Evolutionary conservation across 64 coral and sea anemone species (phyloP), one percentile per base, ranked within the genome.

Genomic region (Cladopsammia gracilis): DNA sequence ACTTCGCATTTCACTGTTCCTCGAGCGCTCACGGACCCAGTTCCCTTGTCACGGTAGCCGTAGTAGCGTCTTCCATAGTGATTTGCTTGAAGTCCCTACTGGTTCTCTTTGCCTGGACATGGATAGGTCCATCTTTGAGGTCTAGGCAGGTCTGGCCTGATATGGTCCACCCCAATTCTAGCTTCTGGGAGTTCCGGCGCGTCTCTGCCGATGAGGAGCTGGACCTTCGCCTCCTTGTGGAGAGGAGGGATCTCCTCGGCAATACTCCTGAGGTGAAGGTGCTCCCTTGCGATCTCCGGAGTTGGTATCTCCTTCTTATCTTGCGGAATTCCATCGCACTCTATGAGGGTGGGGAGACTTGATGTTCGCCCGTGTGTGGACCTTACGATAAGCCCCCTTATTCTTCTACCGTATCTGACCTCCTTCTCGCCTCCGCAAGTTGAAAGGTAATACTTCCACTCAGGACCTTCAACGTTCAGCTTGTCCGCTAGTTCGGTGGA

Each of bases 361-460:
- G 70, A 44, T 4, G 70, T 16, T 13, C 10, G 7, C 14, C 70
- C 70, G 11, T 73, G 26, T 1, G 46, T 13, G 8, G 70, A 73
- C 70, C 34, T 45, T 22, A 73, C 43, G 6, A 73, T 16, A 1
- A 73, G 7, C 12, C 43, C 43, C 46, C 34, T 47, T 6, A 73
- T 34, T 73, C 89, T 70, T 12, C 77, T 52, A 10, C 78, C 76
- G 23, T 83, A 78, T 47, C 20, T 90, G 5, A 48, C 58, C 51
- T 82, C 77, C 10, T 25, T 79, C 4, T 42, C 16, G n/a, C 11
- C 9, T 6, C 44, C 14, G 76, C 60, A 80, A 15, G 75, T 90
- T 5, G 89, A 71, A 8, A 82, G 64, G 44, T 45, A 64, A 23
- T 77, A 89, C 57, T 89, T 89, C 71, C 16, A 49, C 3, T 18